A percentile compares a stretch with the other conserved stretches of the same genome.
Conservation (phyloP, 2,888 invertebrate genomes). For the Heteromurus nitidus region DNA sequence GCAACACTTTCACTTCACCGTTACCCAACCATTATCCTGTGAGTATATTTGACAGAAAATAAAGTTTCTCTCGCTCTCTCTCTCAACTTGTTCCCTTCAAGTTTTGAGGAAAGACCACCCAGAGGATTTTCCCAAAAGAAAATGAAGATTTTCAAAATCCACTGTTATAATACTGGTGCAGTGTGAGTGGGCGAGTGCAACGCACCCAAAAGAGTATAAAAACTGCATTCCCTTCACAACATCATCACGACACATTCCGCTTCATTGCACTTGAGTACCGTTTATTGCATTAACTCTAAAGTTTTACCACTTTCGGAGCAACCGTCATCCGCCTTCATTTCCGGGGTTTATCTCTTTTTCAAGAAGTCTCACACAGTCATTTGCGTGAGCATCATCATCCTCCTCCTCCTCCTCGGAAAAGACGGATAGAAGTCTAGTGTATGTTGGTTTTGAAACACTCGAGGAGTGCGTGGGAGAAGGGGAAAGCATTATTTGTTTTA, state of each 20-base stretch:
- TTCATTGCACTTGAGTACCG: conserved; percentile 58
- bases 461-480: conserved; percentile 14
- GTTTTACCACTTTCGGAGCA: conserved; percentile 58
- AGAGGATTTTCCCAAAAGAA: conserved; percentile 48
- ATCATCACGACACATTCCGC: conserved; percentile 55
- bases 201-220: too few relatives aligned
- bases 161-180: conserved; percentile 15
- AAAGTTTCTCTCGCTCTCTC: conserved; percentile 25
- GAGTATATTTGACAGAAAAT: conserved; percentile 10
- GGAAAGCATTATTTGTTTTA: conserved; percentile 25
- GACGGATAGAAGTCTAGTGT: not conserved
- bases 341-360: conserved; percentile 51
- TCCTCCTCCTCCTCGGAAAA: not conserved
- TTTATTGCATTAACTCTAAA: conserved; percentile 50
- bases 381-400: conserved; percentile 24
- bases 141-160: conserved; percentile 4
- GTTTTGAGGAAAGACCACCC: conserved; percentile 46
- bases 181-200: not conserved
- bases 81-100: too few relatives aligned
- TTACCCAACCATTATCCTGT: conserved; percentile 51
- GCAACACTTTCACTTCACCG: conserved; percentile 34
- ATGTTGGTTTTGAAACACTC: too few relatives aligned
- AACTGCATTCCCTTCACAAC: conserved; percentile 56
- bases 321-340: conserved; percentile 59
- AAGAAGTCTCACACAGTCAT: conserved; percentile 42